Percentiles rank a stretch among this genome's conserved stretches.
These are phyloP conservation scores for Thomomys bottae DNA, from an alignment of 2,113 vertebrate species.

Conservation along the genomic window DNA sequence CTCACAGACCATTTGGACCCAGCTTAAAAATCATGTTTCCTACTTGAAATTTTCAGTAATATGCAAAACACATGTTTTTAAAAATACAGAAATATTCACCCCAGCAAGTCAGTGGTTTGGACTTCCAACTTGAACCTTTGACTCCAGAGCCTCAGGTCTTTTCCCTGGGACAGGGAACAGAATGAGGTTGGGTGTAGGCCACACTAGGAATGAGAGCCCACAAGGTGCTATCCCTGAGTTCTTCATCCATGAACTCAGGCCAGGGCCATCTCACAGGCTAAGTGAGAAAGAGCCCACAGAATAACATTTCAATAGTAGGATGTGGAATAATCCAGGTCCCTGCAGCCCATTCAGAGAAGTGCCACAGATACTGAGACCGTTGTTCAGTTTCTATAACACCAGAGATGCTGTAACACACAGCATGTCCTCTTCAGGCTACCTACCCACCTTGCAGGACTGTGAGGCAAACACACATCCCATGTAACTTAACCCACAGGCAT, in stretches of 20 bases:
- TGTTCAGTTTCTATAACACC: not conserved
- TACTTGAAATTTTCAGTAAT: constrained; percentile 8
- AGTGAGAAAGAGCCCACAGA: not conserved
- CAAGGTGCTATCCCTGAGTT: not conserved
- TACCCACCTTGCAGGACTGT: not conserved
- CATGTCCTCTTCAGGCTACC: not conserved
- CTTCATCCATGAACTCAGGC: not conserved
- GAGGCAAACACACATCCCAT: not conserved
- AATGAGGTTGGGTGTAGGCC: not conserved
- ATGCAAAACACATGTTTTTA: not conserved
- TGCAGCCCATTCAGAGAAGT: not conserved
- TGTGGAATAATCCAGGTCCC: not conserved
- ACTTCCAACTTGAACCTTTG: not conserved
- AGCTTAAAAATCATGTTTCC: constrained; percentile 10
- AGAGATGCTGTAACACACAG: not conserved
- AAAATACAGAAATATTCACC: not conserved
- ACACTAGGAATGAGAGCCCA: not conserved
- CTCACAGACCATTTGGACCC: not conserved
- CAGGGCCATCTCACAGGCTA: not conserved
- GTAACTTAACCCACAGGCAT: not conserved
- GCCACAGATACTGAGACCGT: not conserved
- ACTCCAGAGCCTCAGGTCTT: not conserved
- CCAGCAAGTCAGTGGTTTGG: not conserved
- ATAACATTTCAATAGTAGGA: not conserved
- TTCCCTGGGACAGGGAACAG: not conserved